phyloP scores from a whole-genome alignment of 2,113 vertebrate genomes.

The Diphyllodes magnificus region DNA sequence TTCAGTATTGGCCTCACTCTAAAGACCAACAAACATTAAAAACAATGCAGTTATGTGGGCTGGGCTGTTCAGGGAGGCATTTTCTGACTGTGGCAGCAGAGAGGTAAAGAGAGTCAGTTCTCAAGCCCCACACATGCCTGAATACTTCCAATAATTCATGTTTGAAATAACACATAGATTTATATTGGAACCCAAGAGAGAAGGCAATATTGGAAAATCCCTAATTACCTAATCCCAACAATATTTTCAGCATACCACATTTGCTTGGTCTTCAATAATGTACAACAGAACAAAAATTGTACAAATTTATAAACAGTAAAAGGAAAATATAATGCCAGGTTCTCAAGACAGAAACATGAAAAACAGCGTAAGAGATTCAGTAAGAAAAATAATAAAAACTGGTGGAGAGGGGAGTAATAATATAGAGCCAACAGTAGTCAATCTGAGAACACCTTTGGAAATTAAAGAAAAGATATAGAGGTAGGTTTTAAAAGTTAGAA shows the following conservation, averaged over 20 bases:
- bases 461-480: conserved; percentile 18
- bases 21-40: neutral
- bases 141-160: neutral
- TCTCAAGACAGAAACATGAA: neutral
- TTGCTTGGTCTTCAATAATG: neutral
- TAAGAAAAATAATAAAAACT: neutral
- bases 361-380: neutral
- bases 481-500: neutral
- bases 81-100: neutral
- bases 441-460: conserved; percentile 43
- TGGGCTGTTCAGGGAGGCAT: neutral
- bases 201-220: neutral
- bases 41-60: neutral
- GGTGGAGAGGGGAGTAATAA: neutral
- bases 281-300: neutral
- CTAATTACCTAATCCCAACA: neutral
- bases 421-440: neutral
- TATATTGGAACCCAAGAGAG: neutral
- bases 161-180: neutral
- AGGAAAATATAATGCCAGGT: neutral
- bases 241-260: neutral
- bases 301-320: neutral
- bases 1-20: neutral
- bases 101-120: neutral
- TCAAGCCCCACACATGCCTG: neutral